Percentiles rank a stretch among this genome's conserved stretches.
Evolutionary conservation across 2,888 invertebrate genomes (phyloP).

Genomic region (Branchipolynoe longqiensis): DNA sequence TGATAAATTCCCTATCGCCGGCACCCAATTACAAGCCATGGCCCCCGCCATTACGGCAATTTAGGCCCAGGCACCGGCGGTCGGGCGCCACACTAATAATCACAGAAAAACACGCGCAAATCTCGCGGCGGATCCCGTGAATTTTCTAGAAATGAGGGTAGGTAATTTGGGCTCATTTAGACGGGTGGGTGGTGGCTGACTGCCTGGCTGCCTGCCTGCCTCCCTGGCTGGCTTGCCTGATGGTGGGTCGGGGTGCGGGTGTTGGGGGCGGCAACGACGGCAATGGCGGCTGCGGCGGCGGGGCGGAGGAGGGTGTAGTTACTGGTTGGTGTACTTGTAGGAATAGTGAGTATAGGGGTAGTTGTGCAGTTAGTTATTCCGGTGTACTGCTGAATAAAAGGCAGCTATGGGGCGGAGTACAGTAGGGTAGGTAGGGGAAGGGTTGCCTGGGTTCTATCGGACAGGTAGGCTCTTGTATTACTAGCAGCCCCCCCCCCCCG

Average conservation of each 20-base stretch:
- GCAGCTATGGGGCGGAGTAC: too few relatives aligned
- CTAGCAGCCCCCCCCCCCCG: too few relatives aligned
- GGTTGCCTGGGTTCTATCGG: too few relatives aligned
- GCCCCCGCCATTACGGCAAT: conserved; percentile 17
- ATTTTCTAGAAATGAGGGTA: conserved; percentile 57
- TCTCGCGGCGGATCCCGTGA: conserved; percentile 51
- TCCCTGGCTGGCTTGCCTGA: neutral
- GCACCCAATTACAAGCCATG: conserved; percentile 45
- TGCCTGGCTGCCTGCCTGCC: neutral
- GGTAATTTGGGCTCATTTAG: conserved; percentile 52
- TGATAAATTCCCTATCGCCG: conserved; percentile 52
- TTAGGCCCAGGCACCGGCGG: conserved; percentile 11
- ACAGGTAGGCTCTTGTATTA: too few relatives aligned
- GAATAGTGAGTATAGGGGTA: too few relatives aligned
- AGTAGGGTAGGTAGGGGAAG: too few relatives aligned
- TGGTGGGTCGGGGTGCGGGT: neutral
- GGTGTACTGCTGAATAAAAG: too few relatives aligned
- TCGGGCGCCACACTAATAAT: conserved; percentile 47
- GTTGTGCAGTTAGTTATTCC: too few relatives aligned
- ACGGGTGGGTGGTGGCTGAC: neutral
- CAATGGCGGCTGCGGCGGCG: too few relatives aligned
- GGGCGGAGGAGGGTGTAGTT: too few relatives aligned
- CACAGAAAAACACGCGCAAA: conserved; percentile 57
- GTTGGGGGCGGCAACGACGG: neutral
- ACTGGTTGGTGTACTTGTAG: too few relatives aligned